phyloP scores from a whole-genome alignment of 2,797 vertebrate genomes.

The Petrocephalus schoutedeni region DNA sequence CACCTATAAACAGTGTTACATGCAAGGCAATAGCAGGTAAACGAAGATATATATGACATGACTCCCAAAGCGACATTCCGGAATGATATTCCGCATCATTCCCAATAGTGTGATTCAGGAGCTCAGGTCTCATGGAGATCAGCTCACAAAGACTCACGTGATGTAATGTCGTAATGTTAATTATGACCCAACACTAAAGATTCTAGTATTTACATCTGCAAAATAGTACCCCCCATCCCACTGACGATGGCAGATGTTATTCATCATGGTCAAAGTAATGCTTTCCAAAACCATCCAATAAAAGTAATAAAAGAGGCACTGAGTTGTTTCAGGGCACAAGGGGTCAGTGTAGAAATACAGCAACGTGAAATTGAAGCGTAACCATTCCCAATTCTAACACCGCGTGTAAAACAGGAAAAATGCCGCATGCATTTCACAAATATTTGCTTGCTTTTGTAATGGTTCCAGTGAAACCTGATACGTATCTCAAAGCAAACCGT shows the following conservation, averaged over 20 bases:
- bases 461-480: conserved; percentile 65
- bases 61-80: not conserved
- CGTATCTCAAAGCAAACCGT: conserved; percentile 69
- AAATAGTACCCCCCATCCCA: not conserved
- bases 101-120: not conserved
- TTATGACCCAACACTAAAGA: not conserved
- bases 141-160: not conserved
- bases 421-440: conserved; percentile 57
- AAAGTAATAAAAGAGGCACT: not conserved
- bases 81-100: not conserved
- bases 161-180: not conserved
- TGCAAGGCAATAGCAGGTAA: not conserved
- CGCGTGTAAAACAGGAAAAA: conserved; percentile 67
- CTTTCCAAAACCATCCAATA: not conserved
- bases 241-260: not conserved
- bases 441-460: conserved; percentile 36
- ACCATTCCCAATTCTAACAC: conserved; percentile 62
- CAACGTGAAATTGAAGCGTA: conserved; percentile 64
- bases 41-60: not conserved
- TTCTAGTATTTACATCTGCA: not conserved
- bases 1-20: not conserved
- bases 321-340: not conserved
- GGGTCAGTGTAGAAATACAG: conserved; percentile 34
- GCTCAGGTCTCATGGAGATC: conserved; percentile 20
- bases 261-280: not conserved